Percentiles rank a stretch among this genome's conserved stretches.
These are phyloP conservation scores for Scrobipalpa atriplicella DNA, from an alignment of 2,888 invertebrate genomes.

Conservation along the genomic window DNA sequence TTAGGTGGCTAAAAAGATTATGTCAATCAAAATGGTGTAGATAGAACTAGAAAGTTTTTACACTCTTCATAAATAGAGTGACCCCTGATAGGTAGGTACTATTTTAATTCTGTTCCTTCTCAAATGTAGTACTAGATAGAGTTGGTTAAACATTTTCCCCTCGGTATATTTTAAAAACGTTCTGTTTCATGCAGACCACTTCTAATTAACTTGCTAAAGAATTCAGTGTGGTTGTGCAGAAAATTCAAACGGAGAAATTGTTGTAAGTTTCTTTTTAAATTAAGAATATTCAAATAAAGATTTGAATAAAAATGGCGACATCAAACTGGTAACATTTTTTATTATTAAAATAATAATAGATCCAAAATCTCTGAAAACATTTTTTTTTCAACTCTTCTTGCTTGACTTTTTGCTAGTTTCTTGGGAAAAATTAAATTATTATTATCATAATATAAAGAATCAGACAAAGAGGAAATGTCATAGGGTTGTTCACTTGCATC, in stretches of 20 bases:
- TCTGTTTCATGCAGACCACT: slow-evolving; percentile 11
- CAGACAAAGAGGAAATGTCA: slow-evolving; percentile 14
- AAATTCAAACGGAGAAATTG: slow-evolving; percentile 1
- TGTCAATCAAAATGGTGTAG: too few relatives aligned
- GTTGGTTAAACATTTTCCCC: not conserved
- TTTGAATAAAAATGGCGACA: not conserved
- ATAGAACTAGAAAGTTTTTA: too few relatives aligned
- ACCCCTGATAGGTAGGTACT: too few relatives aligned
- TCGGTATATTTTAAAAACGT: slow-evolving; percentile 14
- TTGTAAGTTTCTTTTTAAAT: not conserved
- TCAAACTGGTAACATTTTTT: too few relatives aligned
- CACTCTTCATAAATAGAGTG: not conserved
- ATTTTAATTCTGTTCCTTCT: not conserved
- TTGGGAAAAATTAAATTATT: too few relatives aligned
- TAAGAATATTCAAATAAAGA: not conserved
- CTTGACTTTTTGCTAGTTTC: too few relatives aligned
- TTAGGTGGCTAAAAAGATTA: too few relatives aligned
- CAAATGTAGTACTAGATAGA: not conserved
- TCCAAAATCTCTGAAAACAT: too few relatives aligned
- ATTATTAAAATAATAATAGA: too few relatives aligned
- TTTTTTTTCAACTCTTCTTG: too few relatives aligned
- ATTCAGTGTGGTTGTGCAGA: slow-evolving; percentile 10
- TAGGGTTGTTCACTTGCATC: slow-evolving; percentile 29
- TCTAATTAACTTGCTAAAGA: slow-evolving; percentile 15
- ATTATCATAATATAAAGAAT: too few relatives aligned